Base-by-base conservation (phyloP, 35 echinoderm and acorn worm species). In the Apostichopus japonicus region DNA sequence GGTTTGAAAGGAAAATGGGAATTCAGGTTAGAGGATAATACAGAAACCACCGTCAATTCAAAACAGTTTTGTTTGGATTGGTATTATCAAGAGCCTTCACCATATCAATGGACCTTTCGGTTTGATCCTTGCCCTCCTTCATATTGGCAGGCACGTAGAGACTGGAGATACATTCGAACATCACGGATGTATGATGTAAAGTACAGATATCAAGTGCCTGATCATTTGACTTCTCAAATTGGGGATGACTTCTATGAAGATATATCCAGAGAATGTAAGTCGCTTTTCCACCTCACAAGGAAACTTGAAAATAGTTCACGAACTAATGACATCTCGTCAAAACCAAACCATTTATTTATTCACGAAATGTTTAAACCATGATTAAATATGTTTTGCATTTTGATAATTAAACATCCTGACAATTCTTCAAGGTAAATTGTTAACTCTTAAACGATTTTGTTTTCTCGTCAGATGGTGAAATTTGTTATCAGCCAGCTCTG, bases 1-100 rank as follows among this genome's bases (percentile, higher is more conserved):
- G 76, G 75, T 4, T 59, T 84, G 81, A 59, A 25, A 5, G 92
- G 92, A 17, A 17, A 61, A 44, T 94, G 86, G 86, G 61, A 78
- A 80, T 94, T 80, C 19, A 58, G 92, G 17, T 17, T 94, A 5
- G 92, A 94, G 78, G 17, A 79, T 9, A 94, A 94, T 57, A 80
- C 65, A 10, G 86, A 90, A 56, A 65, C 55, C 10, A 90, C 86
- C 5, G 22, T 88, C 4, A 94, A 94, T 90, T 77, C 84, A 9
- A 78, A 80, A 58, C 86, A 94, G 19, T 78, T 55, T 78, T 94
- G 92, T 71, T 5, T 79, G 0, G 84, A 94, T 65, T 94, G 92
- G 92, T 94, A 94, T 63, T 54, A 90, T 1, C 54, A 55, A 7
- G 83, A 94, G 56, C 54, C 72, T 14, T 53, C 70, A 21, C 55